Conservation (phyloP, 2,797 vertebrate genomes). For the Chelidonichthys spinosus region DNA sequence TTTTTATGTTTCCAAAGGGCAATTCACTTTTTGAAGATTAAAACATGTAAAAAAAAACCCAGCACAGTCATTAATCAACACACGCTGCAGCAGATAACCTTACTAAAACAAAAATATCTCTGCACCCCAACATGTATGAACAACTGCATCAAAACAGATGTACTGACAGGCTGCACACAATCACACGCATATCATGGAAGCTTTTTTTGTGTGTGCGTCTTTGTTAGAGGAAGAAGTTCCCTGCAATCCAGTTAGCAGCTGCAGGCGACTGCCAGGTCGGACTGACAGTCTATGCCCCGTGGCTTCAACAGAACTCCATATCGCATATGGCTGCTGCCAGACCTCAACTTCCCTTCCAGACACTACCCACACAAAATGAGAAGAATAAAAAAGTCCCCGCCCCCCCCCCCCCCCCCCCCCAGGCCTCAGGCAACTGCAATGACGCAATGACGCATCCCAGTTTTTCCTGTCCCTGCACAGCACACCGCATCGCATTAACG, state of each 20-base stretch:
- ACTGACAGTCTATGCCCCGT: slow-evolving; percentile 34
- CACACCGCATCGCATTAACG: no score
- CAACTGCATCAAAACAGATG: neutral
- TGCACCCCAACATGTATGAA: neutral
- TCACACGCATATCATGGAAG: neutral
- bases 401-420: neutral
- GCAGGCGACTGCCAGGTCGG: slow-evolving; percentile 16
- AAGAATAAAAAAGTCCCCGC: no score
- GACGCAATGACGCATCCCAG: slow-evolving; percentile 14
- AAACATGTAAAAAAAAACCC: no score
- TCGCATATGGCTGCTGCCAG: slow-evolving; percentile 39
- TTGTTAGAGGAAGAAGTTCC: neutral
- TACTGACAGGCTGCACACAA: neutral
- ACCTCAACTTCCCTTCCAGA: slow-evolving; percentile 25
- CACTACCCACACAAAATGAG: neutral
- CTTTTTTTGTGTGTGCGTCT: neutral
- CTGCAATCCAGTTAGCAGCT: slow-evolving; percentile 3
- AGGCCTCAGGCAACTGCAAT: neutral
- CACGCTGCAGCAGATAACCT: neutral
- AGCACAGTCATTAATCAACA: no score
- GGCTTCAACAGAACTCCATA: slow-evolving; percentile 35
- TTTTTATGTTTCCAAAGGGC: no score
- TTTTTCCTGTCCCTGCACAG: no score
- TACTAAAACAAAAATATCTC: neutral
- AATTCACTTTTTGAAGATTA: no score